Base-by-base conservation (phyloP, 2,888 invertebrate species). In the Cyaniris semiargus region DNA sequence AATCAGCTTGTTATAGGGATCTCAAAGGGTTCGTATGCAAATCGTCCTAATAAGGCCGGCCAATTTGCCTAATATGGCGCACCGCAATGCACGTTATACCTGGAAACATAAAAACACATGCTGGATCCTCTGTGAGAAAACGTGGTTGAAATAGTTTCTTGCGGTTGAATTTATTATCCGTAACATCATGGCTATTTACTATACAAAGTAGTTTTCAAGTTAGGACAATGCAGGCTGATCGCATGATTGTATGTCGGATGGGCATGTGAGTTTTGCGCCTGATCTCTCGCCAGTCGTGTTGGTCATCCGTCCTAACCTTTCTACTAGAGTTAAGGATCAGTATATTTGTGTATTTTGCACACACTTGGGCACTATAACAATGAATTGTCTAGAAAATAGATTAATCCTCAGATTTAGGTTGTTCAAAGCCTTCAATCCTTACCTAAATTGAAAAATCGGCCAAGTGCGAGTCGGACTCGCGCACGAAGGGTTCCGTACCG, bases 11-110 rank as follows among this genome's bases (percentile, higher is more conserved):
- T 31, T 66, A 31, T 18, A 21, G 27, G 66, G 66, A 66, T 66
- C 66, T 66, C 27, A 31, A 60, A 66, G 66, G 66, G 66, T 66
- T 18, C 66, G 66, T 66, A 66, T 66, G 66, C 66, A 66, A 66
- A 66, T 66, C 15, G 66, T 15, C 13, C 66, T 31, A 31, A 66
- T 66, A 66, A 27, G 66, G 66, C 66, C 27, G 15, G 66, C 66
- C 66, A 66, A 66, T 66, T 66, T 66, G 66, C 66, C 66, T 66
- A 66, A 27, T 66, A 66, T 66, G 66, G 66, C 66, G 15, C 1
- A 27, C 23, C 10, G 7, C 66, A 23, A 60, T 23, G 23, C 66
- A 66, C 23, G 66, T 27, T 6, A 10, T 66, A 66, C 66, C 66
- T 66, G 66, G 66, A 66, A 66, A 27, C 66, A 15, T 27, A 66